Evolutionary conservation across 1,140 invertebrate species (phyloP), one percentile per base, ranked within the genome.

Genomic region (Heliconius hermathena): DNA sequence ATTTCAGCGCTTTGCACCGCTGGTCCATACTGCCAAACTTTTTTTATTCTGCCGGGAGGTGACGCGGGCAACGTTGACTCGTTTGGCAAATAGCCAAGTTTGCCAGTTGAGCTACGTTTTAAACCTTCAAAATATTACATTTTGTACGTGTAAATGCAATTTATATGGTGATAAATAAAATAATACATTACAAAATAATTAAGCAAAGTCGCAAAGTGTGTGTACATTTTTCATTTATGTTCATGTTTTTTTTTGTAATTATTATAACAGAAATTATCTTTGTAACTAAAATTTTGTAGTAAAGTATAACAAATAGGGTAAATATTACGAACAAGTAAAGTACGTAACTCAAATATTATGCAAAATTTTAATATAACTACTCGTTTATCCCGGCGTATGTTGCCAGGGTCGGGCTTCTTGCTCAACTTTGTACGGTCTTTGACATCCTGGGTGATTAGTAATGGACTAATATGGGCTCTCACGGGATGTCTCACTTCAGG

Each of bases 51-150:
- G 78, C 41, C 36, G 73, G 70, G 36, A 80, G 78, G 74, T 80
- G 78, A 80, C 78, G n/a, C 49, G 66, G 49, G 74, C 66, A 57
- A 49, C 49, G 49, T 72, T 73, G 74, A 75, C 78, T 72, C 78
- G 66, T 76, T 72, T 76, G 78, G 78, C 74, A 57, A 72, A 38
- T 60, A 41, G 70, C 78, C 78, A 76, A 70, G 36, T 71, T 77
- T 46, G 9, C 46, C n/a, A 77, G 46, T 77, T 72, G 49, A 77
- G 41, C 76, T 41, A 54, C 70, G 76, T 77, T 77, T 72, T 71
- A 77, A 77, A 41, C 75, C 75, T 76, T 76, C 75, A 76, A 76
- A 76, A 71, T 76, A 76, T 76, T 66, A 72, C 66, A 77, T 26
- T 71, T 77, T 77, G 49, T 72, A 77, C 71, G 33, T 76, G 60